Conservation (phyloP, 1,140 invertebrate species). For the Eueides isabella region DNA sequence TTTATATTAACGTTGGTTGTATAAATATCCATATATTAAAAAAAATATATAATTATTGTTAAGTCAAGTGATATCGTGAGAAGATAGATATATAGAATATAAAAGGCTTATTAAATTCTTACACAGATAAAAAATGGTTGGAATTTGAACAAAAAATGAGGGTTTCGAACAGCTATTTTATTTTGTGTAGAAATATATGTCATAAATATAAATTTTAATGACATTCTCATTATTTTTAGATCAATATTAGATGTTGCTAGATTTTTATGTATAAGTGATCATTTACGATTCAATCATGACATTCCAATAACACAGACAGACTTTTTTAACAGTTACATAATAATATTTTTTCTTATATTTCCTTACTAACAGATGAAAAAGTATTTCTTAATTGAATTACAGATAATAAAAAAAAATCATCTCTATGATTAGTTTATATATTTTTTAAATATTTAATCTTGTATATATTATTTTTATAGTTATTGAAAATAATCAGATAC, state of each 20-base stretch:
- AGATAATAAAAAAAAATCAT: not conserved
- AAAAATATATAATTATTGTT: not conserved
- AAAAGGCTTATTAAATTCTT: not conserved
- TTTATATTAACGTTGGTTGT: not conserved
- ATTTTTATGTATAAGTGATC: conserved; percentile 18
- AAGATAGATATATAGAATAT: not conserved
- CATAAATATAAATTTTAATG: conserved; percentile 10
- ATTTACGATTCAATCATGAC: conserved; percentile 12
- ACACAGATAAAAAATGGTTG: not conserved
- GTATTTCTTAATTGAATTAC: too few relatives aligned
- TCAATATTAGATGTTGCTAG: conserved; percentile 19
- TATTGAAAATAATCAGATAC: conserved; percentile 33
- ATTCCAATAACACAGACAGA: not conserved
- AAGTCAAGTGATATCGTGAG: conserved; percentile 5
- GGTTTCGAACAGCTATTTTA: not conserved
- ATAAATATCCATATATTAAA: not conserved
- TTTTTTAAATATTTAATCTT: not conserved
- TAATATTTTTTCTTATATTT: not conserved
- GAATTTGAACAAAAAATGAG: conserved; percentile 3
- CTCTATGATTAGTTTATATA: not conserved
- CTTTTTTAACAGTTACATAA: not conserved
- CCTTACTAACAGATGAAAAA: not conserved
- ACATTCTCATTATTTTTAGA: conserved; percentile 14
- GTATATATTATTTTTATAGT: not conserved
- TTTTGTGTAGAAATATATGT: not conserved